A percentile compares a stretch with the other conserved stretches of the same genome.
phyloP scores from a whole-genome alignment of 1,140 invertebrate genomes.

The Heliconius hewitsoni region DNA sequence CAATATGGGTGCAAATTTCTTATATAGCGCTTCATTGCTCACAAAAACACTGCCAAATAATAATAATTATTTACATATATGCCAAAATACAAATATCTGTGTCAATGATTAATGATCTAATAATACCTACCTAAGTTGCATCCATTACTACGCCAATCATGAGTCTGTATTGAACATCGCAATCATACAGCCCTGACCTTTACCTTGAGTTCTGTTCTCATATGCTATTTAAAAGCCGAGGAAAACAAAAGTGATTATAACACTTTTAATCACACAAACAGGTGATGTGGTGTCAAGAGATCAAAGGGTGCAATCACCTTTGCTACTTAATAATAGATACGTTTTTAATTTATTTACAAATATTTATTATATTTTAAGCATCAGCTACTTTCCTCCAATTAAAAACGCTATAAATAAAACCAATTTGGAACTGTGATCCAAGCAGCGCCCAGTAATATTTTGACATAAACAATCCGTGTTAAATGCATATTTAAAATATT shows the following conservation, averaged over 20 bases:
- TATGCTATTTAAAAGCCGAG: conserved; percentile 7
- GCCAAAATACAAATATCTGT: conserved; percentile 38
- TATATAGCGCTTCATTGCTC: not conserved
- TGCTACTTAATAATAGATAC: not conserved
- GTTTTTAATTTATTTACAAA: not conserved
- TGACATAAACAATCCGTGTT: not conserved
- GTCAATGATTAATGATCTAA: conserved; percentile 48
- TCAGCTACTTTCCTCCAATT: too few species aligned
- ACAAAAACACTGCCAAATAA: conserved; percentile 36
- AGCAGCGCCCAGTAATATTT: not conserved
- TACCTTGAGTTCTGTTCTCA: conserved; percentile 29
- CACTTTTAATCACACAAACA: conserved; percentile 3
- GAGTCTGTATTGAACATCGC: conserved; percentile 32
- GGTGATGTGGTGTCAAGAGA: not conserved
- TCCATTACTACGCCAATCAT: conserved; percentile 29
- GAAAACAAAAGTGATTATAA: conserved; percentile 32
- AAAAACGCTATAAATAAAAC: too few species aligned
- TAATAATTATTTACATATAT: conserved; percentile 28
- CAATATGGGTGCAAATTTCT: conserved; percentile 18
- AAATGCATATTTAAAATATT: not conserved
- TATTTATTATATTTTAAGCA: too few species aligned
- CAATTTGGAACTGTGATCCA: not conserved
- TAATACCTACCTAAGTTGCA: conserved; percentile 33
- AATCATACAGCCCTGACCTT: conserved; percentile 31
- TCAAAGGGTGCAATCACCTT: not conserved